Evolutionary conservation across 1,140 invertebrate genomes (phyloP).

Genomic region (Lucilia sericata): DNA sequence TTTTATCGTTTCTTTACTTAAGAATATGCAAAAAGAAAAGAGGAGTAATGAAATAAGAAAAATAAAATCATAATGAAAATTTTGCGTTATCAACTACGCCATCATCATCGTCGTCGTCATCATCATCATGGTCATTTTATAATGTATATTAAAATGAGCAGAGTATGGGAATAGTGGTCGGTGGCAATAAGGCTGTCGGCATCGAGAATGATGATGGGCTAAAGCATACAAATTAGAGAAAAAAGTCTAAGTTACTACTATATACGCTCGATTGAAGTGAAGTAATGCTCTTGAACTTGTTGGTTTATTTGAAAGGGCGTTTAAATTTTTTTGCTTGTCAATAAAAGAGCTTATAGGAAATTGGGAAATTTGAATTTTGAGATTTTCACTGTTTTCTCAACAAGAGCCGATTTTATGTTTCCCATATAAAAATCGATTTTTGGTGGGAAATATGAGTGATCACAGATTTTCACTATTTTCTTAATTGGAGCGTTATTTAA

Average conservation of each 20-base stretch:
- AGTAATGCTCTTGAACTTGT: constrained; percentile 36
- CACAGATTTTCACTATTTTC: too few relatives aligned
- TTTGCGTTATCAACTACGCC: constrained; percentile 53
- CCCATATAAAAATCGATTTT: too few relatives aligned
- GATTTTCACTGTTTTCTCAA: too few relatives aligned
- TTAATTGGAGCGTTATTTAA: too few relatives aligned
- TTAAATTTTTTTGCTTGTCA: neutral
- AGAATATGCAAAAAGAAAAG: constrained; percentile 7
- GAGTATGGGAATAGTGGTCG: neutral
- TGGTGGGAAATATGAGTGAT: too few relatives aligned
- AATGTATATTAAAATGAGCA: constrained; percentile 15
- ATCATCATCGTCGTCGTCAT: constrained; percentile 27
- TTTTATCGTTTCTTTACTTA: constrained; percentile 11
- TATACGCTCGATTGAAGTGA: constrained; percentile 2
- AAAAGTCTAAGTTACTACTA: neutral
- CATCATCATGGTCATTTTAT: constrained; percentile 36
- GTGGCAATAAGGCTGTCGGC: neutral
- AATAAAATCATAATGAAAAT: constrained; percentile 11
- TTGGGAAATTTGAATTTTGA: too few relatives aligned
- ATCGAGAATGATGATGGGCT: neutral
- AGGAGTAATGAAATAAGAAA: neutral
- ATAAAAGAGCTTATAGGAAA: neutral
- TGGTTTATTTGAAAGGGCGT: neutral
- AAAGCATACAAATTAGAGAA: neutral
- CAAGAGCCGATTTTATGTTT: too few relatives aligned